These are phyloP conservation scores for Epiblema foenella DNA, from an alignment of 2,888 invertebrate genomes.

Conservation along the genomic window DNA sequence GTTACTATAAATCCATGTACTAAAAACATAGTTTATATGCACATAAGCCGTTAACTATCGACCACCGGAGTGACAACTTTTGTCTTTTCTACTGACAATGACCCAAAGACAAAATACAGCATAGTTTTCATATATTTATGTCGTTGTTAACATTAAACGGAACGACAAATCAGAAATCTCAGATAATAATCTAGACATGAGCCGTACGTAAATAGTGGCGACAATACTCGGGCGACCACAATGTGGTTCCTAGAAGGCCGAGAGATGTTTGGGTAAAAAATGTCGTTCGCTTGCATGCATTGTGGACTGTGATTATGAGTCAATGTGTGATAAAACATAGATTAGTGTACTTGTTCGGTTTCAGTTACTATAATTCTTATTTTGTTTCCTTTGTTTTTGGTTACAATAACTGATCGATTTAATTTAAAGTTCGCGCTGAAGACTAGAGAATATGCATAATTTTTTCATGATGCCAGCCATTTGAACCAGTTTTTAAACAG, in stretches of 20 bases:
- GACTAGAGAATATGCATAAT: no score
- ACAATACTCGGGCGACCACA: conserved; percentile 45
- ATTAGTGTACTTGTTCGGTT: conserved; percentile 26
- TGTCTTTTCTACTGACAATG: no score
- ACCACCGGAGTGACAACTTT: no score
- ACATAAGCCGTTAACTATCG: no score
- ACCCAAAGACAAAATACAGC: no score
- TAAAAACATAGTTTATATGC: no score
- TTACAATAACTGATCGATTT: no score
- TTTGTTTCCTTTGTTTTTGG: background rate
- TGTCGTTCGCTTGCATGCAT: conserved; percentile 43
- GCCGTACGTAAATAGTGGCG: conserved; percentile 29
- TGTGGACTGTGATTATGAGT: conserved; percentile 21
- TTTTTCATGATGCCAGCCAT: no score
- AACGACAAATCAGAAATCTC: conserved; percentile 13
- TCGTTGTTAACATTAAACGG: background rate
- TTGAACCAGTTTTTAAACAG: no score
- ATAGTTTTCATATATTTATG: no score
- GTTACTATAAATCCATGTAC: no score
- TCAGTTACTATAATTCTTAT: background rate
- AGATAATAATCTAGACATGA: conserved; percentile 34
- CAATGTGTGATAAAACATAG: conserved; percentile 33
- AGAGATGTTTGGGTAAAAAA: conserved; percentile 50
- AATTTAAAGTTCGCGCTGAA: no score
- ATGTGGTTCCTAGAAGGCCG: conserved; percentile 51